These are phyloP conservation scores for Misgurnus anguillicaudatus DNA, from an alignment of 2,113 vertebrate genomes.

Conservation along the genomic window DNA sequence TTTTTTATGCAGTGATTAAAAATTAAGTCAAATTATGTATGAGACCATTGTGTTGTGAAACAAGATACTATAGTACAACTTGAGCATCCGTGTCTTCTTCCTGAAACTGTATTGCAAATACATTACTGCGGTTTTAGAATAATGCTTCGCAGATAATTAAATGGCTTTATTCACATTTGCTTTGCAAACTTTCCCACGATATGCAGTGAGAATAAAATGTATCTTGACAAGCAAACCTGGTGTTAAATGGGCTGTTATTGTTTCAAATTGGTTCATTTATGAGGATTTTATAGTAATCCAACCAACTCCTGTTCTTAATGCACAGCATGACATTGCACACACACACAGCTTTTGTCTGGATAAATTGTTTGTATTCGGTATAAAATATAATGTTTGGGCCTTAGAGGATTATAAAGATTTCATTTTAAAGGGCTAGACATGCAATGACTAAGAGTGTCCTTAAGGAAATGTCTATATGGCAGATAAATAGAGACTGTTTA, in stretches of 20 bases:
- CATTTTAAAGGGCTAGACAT: background rate
- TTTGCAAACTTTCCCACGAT: background rate
- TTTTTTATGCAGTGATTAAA: constrained; percentile 1
- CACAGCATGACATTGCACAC: background rate
- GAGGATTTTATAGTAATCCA: constrained; percentile 33
- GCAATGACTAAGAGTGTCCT: background rate
- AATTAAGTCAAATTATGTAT: constrained; percentile 5
- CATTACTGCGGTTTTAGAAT: background rate
- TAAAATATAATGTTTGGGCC: background rate
- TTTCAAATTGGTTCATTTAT: constrained; percentile 25
- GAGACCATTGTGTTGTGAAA: background rate
- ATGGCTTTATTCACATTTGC: background rate
- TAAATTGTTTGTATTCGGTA: background rate
- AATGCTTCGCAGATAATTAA: background rate
- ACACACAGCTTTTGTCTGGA: background rate
- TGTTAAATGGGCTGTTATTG: constrained; percentile 30
- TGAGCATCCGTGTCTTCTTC: background rate
- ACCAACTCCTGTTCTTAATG: constrained; percentile 8
- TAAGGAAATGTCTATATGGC: background rate
- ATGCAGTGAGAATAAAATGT: background rate
- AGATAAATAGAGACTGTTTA: constrained; percentile 19
- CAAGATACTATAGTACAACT: background rate
- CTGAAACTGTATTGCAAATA: background rate
- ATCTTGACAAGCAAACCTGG: constrained; percentile 10
- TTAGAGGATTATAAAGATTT: background rate